Evolutionary conservation across 2,113 vertebrate genomes (phyloP), one percentile per base, ranked within the genome.

Genomic region (Lepisosteus oculatus): DNA sequence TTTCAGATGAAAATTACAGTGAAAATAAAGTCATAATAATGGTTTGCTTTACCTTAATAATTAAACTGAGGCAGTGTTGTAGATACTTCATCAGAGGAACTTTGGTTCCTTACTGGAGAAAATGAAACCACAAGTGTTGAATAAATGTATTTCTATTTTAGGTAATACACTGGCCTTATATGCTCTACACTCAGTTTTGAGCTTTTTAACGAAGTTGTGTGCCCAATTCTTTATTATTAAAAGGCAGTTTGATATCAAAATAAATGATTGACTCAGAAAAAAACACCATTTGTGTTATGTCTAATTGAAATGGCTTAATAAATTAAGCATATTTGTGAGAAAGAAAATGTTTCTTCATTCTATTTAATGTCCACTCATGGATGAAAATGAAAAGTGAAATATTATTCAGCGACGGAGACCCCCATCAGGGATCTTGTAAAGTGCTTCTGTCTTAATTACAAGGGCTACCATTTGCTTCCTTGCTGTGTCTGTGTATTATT

Each of bases 361-460:
- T 80, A 80, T 87, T 81, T 85, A 75, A 65, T 83, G 62, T 76
- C 85, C 67, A 83, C 71, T 81, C 68, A 80, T 41, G 80, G 74
- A 77, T 71, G 79, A 86, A 85, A 85, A 0, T 56, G 47, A 51
- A 9, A 51, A 51, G 9, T 9, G 9, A 5, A 51, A 9, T 9
- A 5, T 51, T 0, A 2, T 69, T 61, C 62, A 78, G 0, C 11
- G 79, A 69, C 55, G 79, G 71, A 65, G 66, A 12, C 76, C 54
- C 74, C 76, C 69, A 68, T 79, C 68, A 79, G 65, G 75, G 75
- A 83, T n/a, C 65, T 14, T 4, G 47, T 1, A 51, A 51, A 51
- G 47, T 9, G 3, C 71, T 83, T 82, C 70, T 81, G 74, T 75
- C 62, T 78, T 80, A 85, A 86, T 86, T 84, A 81, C 71, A 5